phyloP scores from a whole-genome alignment of 2,797 vertebrate genomes.

The Poecilia picta region DNA sequence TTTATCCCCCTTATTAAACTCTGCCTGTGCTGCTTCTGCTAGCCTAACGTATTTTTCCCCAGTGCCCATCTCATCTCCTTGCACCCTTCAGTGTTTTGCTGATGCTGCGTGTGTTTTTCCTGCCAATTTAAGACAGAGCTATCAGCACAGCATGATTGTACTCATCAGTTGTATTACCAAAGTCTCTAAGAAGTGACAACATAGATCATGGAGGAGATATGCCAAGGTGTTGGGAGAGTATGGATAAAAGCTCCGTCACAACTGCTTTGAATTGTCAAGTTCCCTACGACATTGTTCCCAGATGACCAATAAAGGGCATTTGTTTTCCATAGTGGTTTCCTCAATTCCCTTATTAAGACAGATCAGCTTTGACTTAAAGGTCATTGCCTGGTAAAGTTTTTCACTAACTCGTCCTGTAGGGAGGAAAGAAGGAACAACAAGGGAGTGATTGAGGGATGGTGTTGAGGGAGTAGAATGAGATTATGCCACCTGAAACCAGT shows the following conservation, averaged over 20 bases:
- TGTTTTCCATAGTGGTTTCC: conserved; percentile 24
- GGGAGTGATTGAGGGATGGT: conserved; percentile 19
- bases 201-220: conserved; percentile 16
- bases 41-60: conserved; percentile 36
- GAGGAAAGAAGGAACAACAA: conserved; percentile 3
- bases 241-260: conserved; percentile 11
- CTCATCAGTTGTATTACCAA: conserved; percentile 46
- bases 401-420: conserved; percentile 4
- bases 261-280: conserved; percentile 24
- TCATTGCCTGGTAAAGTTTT: conserved; percentile 23
- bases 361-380: conserved; percentile 43
- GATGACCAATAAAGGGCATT: conserved; percentile 16
- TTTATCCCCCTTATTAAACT: conserved; percentile 41
- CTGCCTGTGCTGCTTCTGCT: conserved; percentile 29
- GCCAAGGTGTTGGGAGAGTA: conserved; percentile 15
- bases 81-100: conserved; percentile 42
- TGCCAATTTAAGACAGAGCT: conserved; percentile 42
- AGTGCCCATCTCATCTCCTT: conserved; percentile 25
- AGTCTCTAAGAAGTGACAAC: conserved; percentile 28
- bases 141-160: conserved; percentile 51
- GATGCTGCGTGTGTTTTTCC: conserved; percentile 44
- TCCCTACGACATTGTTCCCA: conserved; percentile 7
- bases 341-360: conserved; percentile 29
- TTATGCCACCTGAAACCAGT: conserved; percentile 37
- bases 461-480: conserved; percentile 31